Evolutionary conservation across 1,140 invertebrate genomes (phyloP).

Genomic region (Zaprionus ornatus): DNA sequence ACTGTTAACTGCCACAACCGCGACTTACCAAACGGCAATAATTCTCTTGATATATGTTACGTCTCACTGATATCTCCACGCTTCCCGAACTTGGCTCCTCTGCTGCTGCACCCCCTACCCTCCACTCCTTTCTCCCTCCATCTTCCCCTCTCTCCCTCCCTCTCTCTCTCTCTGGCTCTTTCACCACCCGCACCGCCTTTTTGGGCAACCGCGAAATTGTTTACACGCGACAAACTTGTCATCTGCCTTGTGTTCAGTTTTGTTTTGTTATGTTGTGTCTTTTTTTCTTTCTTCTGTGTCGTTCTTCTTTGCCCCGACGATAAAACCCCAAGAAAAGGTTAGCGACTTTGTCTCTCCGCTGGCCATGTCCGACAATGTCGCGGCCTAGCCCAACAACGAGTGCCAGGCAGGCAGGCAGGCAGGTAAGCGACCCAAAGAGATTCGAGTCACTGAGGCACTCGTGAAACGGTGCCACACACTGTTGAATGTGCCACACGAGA

Average conservation of each 20-base stretch:
- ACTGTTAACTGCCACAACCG: constrained; percentile 46
- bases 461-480: constrained; percentile 55
- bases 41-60: constrained; percentile 68
- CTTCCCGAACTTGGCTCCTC: constrained; percentile 1
- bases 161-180: not conserved
- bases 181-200: constrained; percentile 65
- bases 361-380: constrained; percentile 27
- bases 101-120: not conserved
- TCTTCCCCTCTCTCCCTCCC: not conserved
- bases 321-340: constrained; percentile 74
- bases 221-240: constrained; percentile 81
- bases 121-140: not conserved
- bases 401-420: constrained; percentile 21
- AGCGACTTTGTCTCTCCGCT: constrained; percentile 60
- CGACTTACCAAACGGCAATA: constrained; percentile 47
- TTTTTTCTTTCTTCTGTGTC: constrained; percentile 54
- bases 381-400: constrained; percentile 54
- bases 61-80: constrained; percentile 57
- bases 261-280: constrained; percentile 17
- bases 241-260: constrained; percentile 40
- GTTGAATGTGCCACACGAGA: constrained; percentile 5
- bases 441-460: constrained; percentile 55
- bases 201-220: constrained; percentile 72
- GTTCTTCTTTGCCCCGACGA: constrained; percentile 39
- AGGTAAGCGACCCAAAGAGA: constrained; percentile 54